phyloP scores from a whole-genome alignment of 1,140 invertebrate species.

The Plectus sambesii region DNA sequence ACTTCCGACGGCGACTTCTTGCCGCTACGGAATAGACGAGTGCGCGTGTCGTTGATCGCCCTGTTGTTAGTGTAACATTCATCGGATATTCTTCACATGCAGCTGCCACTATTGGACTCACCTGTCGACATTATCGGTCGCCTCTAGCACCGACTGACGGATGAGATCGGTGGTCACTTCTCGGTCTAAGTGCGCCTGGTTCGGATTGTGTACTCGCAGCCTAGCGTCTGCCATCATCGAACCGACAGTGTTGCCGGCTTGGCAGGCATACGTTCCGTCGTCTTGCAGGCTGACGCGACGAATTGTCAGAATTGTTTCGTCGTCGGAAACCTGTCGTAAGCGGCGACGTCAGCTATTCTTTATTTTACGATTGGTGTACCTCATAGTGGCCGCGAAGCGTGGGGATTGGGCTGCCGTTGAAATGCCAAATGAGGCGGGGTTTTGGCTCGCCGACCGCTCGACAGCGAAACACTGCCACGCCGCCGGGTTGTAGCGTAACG shows the following conservation, averaged over 20 bases:
- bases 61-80: constrained; percentile 13
- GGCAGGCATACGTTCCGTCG: constrained; percentile 38
- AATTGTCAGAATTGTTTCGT: constrained; percentile 36
- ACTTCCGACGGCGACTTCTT: constrained; percentile 30
- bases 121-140: constrained; percentile 39
- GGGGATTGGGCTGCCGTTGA: constrained; percentile 40
- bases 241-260: constrained; percentile 40
- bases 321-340: constrained; percentile 26
- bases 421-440: constrained; percentile 38
- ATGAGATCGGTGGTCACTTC: constrained; percentile 26
- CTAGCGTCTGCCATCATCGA: constrained; percentile 38
- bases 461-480: constrained; percentile 20
- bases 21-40: constrained; percentile 24
- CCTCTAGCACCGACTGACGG: constrained; percentile 35
- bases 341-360: neutral
- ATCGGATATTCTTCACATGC: neutral
- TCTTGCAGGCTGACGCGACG: constrained; percentile 21
- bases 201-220: constrained; percentile 22
- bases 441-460: constrained; percentile 20
- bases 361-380: constrained; percentile 9
- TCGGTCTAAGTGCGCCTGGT: constrained; percentile 31
- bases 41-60: constrained; percentile 33
- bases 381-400: constrained; percentile 31
- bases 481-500: constrained; percentile 16
- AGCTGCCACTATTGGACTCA: constrained; percentile 12